Conservation (phyloP, 2,797 vertebrate genomes). For the Girardinus metallicus region DNA sequence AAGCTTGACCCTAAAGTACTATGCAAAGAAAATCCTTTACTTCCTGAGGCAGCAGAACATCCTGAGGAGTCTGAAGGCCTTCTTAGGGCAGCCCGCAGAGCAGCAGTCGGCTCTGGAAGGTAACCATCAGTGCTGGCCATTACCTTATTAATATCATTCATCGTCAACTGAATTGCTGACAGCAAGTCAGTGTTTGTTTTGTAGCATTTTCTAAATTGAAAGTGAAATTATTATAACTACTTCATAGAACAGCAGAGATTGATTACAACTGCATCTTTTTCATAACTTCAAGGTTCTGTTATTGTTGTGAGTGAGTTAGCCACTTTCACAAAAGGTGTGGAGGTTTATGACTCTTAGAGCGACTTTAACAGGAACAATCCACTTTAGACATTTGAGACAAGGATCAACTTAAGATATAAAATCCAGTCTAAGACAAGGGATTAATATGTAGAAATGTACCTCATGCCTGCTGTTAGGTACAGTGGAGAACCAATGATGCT, state of each 20-base stretch:
- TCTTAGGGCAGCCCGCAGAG: conserved; percentile 87
- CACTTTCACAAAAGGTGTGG: not conserved
- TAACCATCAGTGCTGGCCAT: conserved; percentile 41
- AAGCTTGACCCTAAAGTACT: conserved; percentile 96
- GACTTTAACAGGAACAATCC: not conserved
- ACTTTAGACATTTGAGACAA: not conserved
- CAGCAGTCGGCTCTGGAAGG: conserved; percentile 91
- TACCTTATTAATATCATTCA: not conserved
- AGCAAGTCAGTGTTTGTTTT: not conserved
- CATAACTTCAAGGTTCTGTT: not conserved
- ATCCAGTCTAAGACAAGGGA: not conserved
- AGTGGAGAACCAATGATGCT: not conserved
- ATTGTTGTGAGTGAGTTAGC: not conserved
- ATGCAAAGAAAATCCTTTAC: conserved; percentile 98
- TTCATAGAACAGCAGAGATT: not conserved
- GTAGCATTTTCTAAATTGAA: not conserved
- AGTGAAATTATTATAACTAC: not conserved
- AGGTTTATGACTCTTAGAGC: not conserved
- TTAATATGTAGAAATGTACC: not conserved
- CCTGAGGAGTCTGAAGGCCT: conserved; percentile 89
- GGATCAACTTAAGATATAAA: not conserved
- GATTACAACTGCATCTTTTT: not conserved
- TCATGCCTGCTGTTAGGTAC: too few species aligned
- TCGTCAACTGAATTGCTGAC: not conserved
- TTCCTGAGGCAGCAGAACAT: conserved; percentile 96